Conservation (phyloP, 1,140 invertebrate species). For the Dreissena polymorpha region DNA sequence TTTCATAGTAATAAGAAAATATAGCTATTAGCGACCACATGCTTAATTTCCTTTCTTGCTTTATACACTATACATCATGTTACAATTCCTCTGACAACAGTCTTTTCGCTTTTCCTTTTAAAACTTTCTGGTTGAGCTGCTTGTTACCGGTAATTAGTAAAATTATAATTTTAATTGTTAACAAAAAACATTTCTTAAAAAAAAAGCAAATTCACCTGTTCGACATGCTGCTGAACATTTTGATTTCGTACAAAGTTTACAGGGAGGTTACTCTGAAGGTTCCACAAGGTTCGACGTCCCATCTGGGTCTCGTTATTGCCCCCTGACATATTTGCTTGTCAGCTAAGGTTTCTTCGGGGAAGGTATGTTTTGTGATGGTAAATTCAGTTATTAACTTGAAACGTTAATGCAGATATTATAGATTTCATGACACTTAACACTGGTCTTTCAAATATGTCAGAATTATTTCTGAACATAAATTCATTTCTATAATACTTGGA, state of each 20-base stretch:
- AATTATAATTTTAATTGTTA: neutral
- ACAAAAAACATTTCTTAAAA: neutral
- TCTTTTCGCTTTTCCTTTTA: too few species aligned
- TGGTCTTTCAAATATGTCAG: neutral
- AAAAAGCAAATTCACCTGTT: slow-evolving; percentile 21
- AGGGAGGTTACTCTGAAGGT: slow-evolving; percentile 24
- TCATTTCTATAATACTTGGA: neutral
- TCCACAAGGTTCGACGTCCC: neutral
- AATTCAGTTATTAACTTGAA: neutral
- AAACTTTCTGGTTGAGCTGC: too few species aligned
- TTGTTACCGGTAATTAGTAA: too few species aligned
- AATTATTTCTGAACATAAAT: neutral
- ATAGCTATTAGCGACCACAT: too few species aligned
- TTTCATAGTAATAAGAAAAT: too few species aligned
- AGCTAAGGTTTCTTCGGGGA: neutral
- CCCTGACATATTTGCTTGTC: neutral
- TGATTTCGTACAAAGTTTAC: slow-evolving; percentile 3
- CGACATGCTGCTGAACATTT: slow-evolving; percentile 39
- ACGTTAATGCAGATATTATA: neutral
- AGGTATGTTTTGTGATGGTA: neutral
- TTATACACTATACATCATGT: too few species aligned
- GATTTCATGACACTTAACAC: neutral
- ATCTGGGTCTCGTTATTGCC: neutral
- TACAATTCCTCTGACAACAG: too few species aligned
- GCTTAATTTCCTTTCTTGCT: too few species aligned